These are phyloP conservation scores for Calidris pygmaea DNA, from an alignment of 2,113 vertebrate genomes.

Conservation along the genomic window DNA sequence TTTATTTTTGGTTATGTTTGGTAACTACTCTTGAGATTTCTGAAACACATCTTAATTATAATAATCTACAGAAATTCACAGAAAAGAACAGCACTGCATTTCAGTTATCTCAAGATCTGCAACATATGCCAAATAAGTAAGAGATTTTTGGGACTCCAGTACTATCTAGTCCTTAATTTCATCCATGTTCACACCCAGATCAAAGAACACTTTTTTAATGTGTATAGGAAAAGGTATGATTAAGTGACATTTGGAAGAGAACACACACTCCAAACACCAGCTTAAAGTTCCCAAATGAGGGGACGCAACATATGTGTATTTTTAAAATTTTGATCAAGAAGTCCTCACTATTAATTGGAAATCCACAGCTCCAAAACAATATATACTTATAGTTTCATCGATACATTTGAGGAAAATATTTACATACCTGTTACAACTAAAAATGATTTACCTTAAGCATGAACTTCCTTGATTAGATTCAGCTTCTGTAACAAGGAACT, in stretches of 20 bases:
- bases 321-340: background rate
- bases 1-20: slow-evolving; percentile 8
- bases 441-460: background rate
- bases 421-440: background rate
- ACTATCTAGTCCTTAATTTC: background rate
- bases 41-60: slow-evolving; percentile 18
- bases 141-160: background rate
- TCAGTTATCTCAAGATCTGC: background rate
- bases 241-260: background rate
- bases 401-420: background rate
- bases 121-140: background rate
- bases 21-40: background rate
- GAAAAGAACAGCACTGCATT: background rate
- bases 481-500: background rate
- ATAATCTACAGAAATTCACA: background rate
- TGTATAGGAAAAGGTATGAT: background rate
- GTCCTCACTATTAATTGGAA: background rate
- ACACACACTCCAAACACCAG: background rate
- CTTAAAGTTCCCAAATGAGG: background rate
- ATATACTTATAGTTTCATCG: background rate
- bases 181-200: background rate
- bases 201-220: background rate
- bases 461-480: background rate
- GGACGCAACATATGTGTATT: background rate
- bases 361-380: background rate